phyloP scores from a whole-genome alignment of 2,113 vertebrate genomes.

The Pelmatolapia mariae region DNA sequence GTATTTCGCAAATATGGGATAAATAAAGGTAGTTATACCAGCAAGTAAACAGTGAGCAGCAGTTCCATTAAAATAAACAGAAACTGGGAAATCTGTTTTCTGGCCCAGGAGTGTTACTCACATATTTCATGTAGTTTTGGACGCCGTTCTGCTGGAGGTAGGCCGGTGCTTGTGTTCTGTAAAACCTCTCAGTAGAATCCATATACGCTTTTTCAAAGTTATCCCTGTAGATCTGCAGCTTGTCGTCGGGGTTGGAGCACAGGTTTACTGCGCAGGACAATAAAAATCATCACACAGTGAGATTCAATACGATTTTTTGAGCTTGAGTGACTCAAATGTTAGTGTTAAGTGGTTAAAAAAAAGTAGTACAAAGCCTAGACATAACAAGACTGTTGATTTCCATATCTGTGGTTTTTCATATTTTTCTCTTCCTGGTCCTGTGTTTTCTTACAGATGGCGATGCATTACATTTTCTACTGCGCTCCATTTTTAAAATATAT shows the following conservation, averaged over 20 bases:
- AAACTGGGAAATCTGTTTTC: neutral
- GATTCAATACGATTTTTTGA: fast-evolving
- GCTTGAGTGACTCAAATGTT: neutral
- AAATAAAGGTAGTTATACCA: fast-evolving
- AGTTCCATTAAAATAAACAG: neutral
- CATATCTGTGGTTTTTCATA: neutral
- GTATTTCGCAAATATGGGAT: neutral
- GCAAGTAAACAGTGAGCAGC: neutral
- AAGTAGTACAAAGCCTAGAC: neutral
- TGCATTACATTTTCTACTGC: neutral
- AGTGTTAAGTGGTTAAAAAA: neutral
- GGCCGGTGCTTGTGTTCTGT: constrained; percentile 96
- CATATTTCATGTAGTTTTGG: constrained; percentile 99
- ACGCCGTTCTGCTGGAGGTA: constrained; percentile 98
- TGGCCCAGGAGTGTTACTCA: constrained; percentile 58
- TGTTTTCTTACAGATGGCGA: neutral
- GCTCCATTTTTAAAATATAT: neutral
- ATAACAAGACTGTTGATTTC: neutral
- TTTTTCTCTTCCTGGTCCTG: neutral
- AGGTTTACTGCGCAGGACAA: constrained; percentile 82
- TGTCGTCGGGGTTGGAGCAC: constrained; percentile 98
- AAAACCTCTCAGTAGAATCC: constrained; percentile 98
- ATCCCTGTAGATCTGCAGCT: constrained; percentile 98
- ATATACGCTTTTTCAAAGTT: constrained; percentile 99
- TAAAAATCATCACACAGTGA: neutral